Evolutionary conservation across 2,888 invertebrate genomes (phyloP).

Genomic region (Eristalis pertinax): DNA sequence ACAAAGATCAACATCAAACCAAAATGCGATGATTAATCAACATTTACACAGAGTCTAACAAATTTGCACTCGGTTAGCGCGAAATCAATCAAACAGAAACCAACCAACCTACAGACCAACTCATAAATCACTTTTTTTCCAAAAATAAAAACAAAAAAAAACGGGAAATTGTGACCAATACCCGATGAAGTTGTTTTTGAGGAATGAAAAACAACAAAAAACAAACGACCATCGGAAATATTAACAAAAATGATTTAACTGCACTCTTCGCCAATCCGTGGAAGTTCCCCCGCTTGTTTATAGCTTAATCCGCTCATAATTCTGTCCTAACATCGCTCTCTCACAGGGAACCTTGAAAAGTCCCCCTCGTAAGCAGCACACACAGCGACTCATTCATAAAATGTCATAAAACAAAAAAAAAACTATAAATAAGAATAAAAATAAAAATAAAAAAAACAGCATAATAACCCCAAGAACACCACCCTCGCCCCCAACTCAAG

Average conservation of each 20-base stretch:
- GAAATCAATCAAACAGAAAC: slow-evolving; percentile 32
- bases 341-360: slow-evolving; percentile 39
- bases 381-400: slow-evolving; percentile 47
- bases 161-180: not conserved
- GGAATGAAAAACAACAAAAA: slow-evolving; percentile 1
- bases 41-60: slow-evolving; percentile 17
- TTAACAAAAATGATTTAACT: slow-evolving; percentile 6
- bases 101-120: slow-evolving; percentile 7
- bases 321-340: slow-evolving; percentile 34
- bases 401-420: slow-evolving; percentile 44
- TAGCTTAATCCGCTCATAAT: slow-evolving; percentile 46
- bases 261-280: slow-evolving; percentile 7
- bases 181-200: not conserved
- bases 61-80: slow-evolving; percentile 28
- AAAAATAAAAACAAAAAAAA: slow-evolving; percentile 7
- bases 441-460: slow-evolving; percentile 27
- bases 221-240: slow-evolving; percentile 9
- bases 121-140: slow-evolving; percentile 30
- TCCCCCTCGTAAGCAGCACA: not conserved
- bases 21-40: slow-evolving; percentile 30
- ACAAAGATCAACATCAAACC: slow-evolving; percentile 4
- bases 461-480: not conserved
- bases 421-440: slow-evolving; percentile 39
- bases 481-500: not conserved
- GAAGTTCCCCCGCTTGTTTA: slow-evolving; percentile 29